Conservation (phyloP, 2,888 invertebrate genomes). For the Trypoxylon attenuatum region DNA sequence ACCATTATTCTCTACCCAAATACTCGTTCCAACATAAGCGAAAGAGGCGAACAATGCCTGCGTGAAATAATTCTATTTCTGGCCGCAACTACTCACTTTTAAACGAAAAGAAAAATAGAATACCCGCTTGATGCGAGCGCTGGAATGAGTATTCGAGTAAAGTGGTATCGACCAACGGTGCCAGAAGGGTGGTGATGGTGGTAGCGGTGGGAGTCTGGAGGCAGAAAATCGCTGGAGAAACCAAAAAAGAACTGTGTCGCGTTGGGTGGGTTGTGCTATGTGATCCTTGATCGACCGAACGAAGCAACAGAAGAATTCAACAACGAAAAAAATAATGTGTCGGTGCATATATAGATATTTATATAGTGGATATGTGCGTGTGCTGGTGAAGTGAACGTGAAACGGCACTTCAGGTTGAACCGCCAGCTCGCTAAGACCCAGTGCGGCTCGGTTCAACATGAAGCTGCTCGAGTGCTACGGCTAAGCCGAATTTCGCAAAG, state of each 20-base stretch:
- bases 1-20: slow-evolving; percentile 6
- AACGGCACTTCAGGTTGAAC: slow-evolving; percentile 44
- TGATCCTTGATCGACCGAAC: slow-evolving; percentile 18
- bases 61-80: background rate
- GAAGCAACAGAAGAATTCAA: slow-evolving; percentile 1
- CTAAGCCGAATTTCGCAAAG: slow-evolving; percentile 51
- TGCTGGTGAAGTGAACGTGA: slow-evolving; percentile 52
- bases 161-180: no score
- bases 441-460: slow-evolving; percentile 41
- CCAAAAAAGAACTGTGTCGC: background rate
- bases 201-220: slow-evolving; percentile 5
- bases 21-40: slow-evolving; percentile 3
- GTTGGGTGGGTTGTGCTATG: slow-evolving; percentile 14
- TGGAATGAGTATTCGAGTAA: no score
- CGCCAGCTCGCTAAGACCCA: slow-evolving; percentile 37
- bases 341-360: slow-evolving; percentile 43
- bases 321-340: slow-evolving; percentile 36
- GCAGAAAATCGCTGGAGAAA: no score
- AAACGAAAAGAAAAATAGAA: background rate
- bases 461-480: slow-evolving; percentile 43
- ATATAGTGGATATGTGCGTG: slow-evolving; percentile 45
- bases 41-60: slow-evolving; percentile 22
- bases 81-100: no score
- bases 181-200: background rate
- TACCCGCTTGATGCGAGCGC: background rate